Conservation (phyloP, 2,113 vertebrate species). For the Charina bottae region DNA sequence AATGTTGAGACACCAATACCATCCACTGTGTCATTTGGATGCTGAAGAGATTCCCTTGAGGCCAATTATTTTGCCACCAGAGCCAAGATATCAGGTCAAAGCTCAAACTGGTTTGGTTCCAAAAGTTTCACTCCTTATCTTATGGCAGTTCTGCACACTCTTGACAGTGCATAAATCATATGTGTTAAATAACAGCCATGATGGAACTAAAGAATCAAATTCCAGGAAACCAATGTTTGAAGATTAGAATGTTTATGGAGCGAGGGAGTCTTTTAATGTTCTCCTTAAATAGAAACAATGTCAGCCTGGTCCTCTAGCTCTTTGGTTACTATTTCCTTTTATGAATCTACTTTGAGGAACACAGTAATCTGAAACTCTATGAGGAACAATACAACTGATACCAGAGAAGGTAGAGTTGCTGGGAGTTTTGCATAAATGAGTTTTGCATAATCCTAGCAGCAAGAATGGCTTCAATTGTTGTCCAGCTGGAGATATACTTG, state of each 20-base stretch:
- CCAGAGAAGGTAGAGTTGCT: constrained; percentile 41
- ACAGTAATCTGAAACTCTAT: constrained; percentile 54
- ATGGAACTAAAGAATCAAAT: constrained; percentile 13
- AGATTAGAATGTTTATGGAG: constrained; percentile 27
- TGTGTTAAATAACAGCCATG: constrained; percentile 36
- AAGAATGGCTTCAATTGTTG: constrained; percentile 33
- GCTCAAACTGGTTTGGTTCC: background rate
- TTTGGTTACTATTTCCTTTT: constrained; percentile 53
- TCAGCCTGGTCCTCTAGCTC: constrained; percentile 37
- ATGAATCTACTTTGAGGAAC: constrained; percentile 60
- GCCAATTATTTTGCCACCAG: constrained; percentile 9
- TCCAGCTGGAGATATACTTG: constrained; percentile 22
- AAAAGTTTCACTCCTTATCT: constrained; percentile 1
- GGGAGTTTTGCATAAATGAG: constrained; percentile 43
- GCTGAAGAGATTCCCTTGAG: background rate
- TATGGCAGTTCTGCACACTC: background rate
- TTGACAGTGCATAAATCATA: constrained; percentile 51
- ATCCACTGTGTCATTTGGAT: background rate
- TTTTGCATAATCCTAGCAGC: constrained; percentile 35
- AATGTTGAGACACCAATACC: constrained; percentile 11
- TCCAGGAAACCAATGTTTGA: constrained; percentile 44
- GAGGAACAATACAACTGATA: constrained; percentile 32
- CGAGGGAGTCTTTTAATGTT: constrained; percentile 28
- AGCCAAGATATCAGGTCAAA: background rate
- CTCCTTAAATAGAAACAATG: constrained; percentile 39